Conservation (phyloP, 2,888 invertebrate species). For the Euclidia mi region DNA sequence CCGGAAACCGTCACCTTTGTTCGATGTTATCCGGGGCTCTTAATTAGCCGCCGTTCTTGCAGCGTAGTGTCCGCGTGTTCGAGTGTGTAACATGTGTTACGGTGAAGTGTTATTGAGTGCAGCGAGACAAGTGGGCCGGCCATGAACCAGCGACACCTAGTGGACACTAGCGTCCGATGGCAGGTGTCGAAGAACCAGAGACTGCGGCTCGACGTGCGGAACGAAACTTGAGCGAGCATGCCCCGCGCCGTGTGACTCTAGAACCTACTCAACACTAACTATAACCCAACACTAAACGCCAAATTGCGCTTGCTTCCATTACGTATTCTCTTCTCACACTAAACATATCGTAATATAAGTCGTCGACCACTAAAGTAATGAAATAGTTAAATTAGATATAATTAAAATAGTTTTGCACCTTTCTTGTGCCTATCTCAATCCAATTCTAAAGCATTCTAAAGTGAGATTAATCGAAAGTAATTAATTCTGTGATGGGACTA, state of each 20-base stretch:
- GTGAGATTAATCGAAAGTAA: constrained; percentile 75
- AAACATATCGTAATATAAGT: constrained; percentile 86
- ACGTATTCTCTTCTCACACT: constrained; percentile 77
- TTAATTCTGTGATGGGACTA: constrained; percentile 81
- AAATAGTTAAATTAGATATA: constrained; percentile 69
- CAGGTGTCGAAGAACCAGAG: constrained; percentile 87
- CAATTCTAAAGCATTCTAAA: constrained; percentile 80
- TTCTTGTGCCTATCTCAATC: constrained; percentile 86
- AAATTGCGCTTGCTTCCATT: constrained; percentile 89
- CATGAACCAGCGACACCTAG: constrained; percentile 85
- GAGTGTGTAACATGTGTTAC: constrained; percentile 74
- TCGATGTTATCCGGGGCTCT: constrained; percentile 34
- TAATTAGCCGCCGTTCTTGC: constrained; percentile 59
- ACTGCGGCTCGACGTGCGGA: constrained; percentile 86
- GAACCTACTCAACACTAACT: constrained; percentile 50
- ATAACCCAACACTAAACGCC: constrained; percentile 72
- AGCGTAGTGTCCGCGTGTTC: constrained; percentile 49
- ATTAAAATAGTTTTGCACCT: constrained; percentile 81
- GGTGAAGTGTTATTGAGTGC: constrained; percentile 79
- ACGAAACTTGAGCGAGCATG: constrained; percentile 83
- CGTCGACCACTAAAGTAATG: constrained; percentile 71
- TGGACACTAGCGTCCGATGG: constrained; percentile 82
- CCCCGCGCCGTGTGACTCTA: constrained; percentile 49
- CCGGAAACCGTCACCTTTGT: constrained; percentile 53
- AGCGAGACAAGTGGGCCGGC: constrained; percentile 88